Evolutionary conservation across 2,113 vertebrate species (phyloP).

Genomic region (Peromyscus californicus): DNA sequence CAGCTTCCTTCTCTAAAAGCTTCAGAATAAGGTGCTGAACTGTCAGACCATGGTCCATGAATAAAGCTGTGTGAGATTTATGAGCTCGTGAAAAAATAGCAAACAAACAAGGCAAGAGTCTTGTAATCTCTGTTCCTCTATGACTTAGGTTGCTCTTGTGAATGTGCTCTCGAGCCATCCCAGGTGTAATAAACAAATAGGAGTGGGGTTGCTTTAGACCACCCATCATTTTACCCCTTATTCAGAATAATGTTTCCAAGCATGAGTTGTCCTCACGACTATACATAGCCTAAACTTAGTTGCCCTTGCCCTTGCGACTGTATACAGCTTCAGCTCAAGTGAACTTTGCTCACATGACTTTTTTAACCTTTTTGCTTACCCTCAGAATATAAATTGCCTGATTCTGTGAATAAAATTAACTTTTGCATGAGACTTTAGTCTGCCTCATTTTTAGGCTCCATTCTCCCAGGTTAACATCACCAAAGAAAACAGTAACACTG

Average conservation of each 20-base stretch:
- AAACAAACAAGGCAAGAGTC: background rate
- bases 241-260: background rate
- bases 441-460: background rate
- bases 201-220: background rate
- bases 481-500: background rate
- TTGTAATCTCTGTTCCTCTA: background rate
- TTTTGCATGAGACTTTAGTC: background rate
- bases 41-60: background rate
- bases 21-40: background rate
- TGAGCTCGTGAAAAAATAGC: background rate
- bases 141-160: too few relatives aligned
- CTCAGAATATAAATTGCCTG: background rate
- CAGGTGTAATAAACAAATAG: background rate
- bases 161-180: background rate
- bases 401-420: background rate
- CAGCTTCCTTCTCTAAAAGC: background rate
- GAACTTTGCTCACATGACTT: background rate
- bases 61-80: background rate
- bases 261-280: background rate
- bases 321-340: background rate
- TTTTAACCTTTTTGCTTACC: background rate
- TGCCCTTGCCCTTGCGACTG: background rate
- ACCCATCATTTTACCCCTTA: background rate
- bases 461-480: background rate
- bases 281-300: background rate